Base-by-base conservation (phyloP, 1,140 invertebrate species). In the Acromyrmex heyeri region DNA sequence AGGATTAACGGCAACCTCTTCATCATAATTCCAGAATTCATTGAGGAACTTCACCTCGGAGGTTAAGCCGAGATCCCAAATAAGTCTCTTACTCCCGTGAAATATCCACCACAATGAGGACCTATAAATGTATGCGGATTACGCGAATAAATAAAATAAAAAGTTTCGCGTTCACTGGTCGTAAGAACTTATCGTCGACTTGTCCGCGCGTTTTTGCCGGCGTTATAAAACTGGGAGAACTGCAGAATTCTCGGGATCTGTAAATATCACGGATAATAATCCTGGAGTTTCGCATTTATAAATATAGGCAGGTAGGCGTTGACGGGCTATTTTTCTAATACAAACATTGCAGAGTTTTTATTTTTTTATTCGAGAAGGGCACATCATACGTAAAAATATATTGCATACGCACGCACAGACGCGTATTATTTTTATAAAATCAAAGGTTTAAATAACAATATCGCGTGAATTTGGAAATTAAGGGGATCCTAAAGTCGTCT, bases 101-200 rank as follows among this genome's bases (percentile, higher is more conserved):
- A 79, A 79, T 57, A 79, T 59, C 34, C 24, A 24, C 12, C 61
- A 34, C 75, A 34, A 65, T 86, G 62, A 59, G 70, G 75, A 44
- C 3, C 27, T 34, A 44, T 27, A 86, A 72, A 86, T 55, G 85
- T 86, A 77, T 14, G 3, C 14, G 67, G 64, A 81, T 86, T 83
- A 70, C 67, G 55, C 27, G 67, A 83, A 83, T 73, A 86, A 86
- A 30, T 61, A 72, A 85, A 38, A 61, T n/a, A n/a, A n/a, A 16
- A 27, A 69, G 16, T 50, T 83, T 53, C 50, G 53, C 73, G 30
- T 55, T 48, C 14, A 24, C 57, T 18, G 21, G n/a, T 57, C 14
- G 38, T 34, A 57, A 18, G n/a, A 82, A 82, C 69, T 75, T 83
- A 48, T 83, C 67, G 18, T 18, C 1, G 24, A 48, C 53, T 67